phyloP scores from a whole-genome alignment of 2,888 invertebrate genomes.

The Clostera curtula region DNA sequence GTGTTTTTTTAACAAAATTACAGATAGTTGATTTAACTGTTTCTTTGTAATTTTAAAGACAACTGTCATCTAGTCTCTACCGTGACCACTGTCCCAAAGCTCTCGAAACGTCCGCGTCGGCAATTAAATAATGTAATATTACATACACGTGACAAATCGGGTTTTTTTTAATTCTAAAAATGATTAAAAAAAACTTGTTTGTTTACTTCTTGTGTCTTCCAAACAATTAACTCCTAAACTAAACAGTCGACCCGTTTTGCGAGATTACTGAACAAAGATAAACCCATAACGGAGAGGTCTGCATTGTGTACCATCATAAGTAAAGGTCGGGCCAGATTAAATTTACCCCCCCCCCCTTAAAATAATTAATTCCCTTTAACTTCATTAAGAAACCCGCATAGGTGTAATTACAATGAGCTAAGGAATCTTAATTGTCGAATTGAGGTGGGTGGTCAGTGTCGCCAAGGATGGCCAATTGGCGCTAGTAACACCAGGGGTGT shows the following conservation, averaged over 20 bases:
- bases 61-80: too few species aligned
- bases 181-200: neutral
- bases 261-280: conserved; percentile 38
- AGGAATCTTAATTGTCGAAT: conserved; percentile 74
- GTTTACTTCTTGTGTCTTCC: neutral
- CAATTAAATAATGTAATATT: too few species aligned
- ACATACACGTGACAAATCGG: too few species aligned
- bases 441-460: conserved; percentile 42
- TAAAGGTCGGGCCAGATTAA: conserved; percentile 65
- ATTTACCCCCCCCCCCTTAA: conserved; percentile 63
- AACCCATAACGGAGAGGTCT: conserved; percentile 41
- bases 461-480: conserved; percentile 6
- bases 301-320: conserved; percentile 56
- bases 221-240: conserved; percentile 2
- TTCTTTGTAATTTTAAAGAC: too few species aligned
- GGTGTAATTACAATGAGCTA: conserved; percentile 73
- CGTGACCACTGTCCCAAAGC: too few species aligned
- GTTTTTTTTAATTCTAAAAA: too few species aligned
- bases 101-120: too few species aligned
- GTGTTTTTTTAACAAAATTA: too few species aligned
- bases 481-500: too few species aligned
- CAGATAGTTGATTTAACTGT: too few species aligned
- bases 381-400: conserved; percentile 74
- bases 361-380: conserved; percentile 74
- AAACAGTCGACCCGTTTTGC: conserved; percentile 16